A percentile compares a stretch with the other conserved stretches of the same genome.
phyloP scores from a whole-genome alignment of 2,113 vertebrate genomes.

The Chlamydotis undulata region DNA sequence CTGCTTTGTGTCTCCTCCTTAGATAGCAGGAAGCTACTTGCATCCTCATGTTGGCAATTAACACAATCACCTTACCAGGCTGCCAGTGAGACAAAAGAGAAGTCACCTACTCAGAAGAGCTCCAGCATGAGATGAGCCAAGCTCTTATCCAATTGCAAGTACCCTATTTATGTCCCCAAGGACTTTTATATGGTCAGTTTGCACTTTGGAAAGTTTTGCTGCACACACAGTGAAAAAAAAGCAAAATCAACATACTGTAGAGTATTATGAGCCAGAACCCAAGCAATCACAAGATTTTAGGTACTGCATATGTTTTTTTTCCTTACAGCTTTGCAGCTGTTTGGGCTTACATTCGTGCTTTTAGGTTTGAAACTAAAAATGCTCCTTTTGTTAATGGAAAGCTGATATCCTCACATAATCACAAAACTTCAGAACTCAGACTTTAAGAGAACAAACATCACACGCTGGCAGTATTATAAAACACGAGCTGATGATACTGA shows the following conservation, averaged over 20 bases:
- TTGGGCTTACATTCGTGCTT: neutral
- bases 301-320: neutral
- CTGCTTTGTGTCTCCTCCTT: neutral
- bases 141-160: neutral
- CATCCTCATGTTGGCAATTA: neutral
- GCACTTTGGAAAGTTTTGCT: neutral
- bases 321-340: neutral
- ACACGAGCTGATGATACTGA: constrained; percentile 1
- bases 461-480: constrained; percentile 3
- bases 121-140: neutral
- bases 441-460: neutral
- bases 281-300: neutral
- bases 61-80: neutral
- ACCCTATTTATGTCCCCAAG: neutral
- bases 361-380: neutral
- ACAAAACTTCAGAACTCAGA: neutral
- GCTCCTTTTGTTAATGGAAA: neutral
- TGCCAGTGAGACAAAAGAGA: neutral
- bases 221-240: neutral
- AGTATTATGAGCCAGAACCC: neutral
- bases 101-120: neutral
- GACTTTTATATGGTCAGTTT: neutral
- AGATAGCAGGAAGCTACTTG: neutral
- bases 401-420: neutral
- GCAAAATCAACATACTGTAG: neutral